These are phyloP conservation scores for Zele albiditarsus DNA, from an alignment of 2,888 invertebrate genomes.

Conservation along the genomic window DNA sequence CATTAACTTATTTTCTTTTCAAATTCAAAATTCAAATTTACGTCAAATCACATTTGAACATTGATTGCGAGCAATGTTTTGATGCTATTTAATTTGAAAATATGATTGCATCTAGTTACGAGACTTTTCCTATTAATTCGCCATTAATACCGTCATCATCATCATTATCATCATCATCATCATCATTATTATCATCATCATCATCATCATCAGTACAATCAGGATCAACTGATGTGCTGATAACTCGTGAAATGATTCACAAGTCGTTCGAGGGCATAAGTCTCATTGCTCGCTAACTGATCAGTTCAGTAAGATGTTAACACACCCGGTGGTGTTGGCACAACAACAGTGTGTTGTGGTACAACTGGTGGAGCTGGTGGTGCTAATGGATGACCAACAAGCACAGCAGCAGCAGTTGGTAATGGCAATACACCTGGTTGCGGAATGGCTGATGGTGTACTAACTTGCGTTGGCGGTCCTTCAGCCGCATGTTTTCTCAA, in stretches of 20 bases:
- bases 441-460: conserved; percentile 67
- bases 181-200: not conserved
- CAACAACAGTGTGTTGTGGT: conserved; percentile 75
- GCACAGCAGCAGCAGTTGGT: conserved; percentile 65
- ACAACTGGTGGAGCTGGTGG: conserved; percentile 68
- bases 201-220: conserved; percentile 6
- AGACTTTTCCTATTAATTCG: not conserved
- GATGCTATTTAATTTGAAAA: not conserved
- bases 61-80: not conserved
- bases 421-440: conserved; percentile 68
- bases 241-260: conserved; percentile 29
- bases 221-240: conserved; percentile 22
- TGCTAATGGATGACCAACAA: conserved; percentile 68
- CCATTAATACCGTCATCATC: not conserved
- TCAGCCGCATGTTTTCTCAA: conserved; percentile 81
- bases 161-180: conserved; percentile 1
- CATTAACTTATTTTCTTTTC: not conserved
- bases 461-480: conserved; percentile 69
- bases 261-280: conserved; percentile 23
- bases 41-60: not conserved
- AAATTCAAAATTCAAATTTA: not conserved
- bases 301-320: conserved; percentile 73
- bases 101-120: not conserved
- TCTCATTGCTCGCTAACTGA: conserved; percentile 31
- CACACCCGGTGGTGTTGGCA: conserved; percentile 76